Percentiles rank a stretch among this genome's conserved stretches.
These are phyloP conservation scores for Falco cherrug DNA, from an alignment of 2,797 vertebrate genomes.

Conservation along the genomic window DNA sequence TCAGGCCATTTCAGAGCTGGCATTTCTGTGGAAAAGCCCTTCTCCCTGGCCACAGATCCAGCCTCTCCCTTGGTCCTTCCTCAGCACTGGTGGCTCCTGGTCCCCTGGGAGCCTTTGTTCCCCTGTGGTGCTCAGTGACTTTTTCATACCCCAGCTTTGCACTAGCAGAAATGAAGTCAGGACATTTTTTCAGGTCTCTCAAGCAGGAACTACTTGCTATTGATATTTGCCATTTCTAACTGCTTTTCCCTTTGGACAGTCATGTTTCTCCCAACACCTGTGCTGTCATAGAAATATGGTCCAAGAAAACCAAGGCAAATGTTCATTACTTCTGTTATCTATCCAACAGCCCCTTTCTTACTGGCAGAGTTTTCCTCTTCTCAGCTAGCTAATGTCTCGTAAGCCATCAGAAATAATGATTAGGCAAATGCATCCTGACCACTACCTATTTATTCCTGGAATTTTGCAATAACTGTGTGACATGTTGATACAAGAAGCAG, in stretches of 20 bases:
- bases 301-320: background rate
- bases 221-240: background rate
- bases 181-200: background rate
- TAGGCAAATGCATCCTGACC: background rate
- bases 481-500: background rate
- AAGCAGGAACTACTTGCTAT: background rate
- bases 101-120: background rate
- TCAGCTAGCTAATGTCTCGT: accelerated
- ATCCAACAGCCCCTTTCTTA: background rate
- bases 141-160: background rate
- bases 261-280: background rate
- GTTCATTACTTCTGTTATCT: background rate
- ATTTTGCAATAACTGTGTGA: background rate
- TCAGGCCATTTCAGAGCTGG: background rate
- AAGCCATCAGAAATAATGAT: background rate
- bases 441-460: background rate
- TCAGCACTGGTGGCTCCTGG: background rate
- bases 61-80: background rate
- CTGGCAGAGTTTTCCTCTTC: background rate
- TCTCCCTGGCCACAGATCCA: background rate
- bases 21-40: background rate
- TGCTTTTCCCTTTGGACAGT: background rate
- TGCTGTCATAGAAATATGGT: background rate
- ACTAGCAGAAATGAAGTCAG: accelerated
- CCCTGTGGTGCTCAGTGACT: background rate